Base-by-base conservation (phyloP, 2,888 invertebrate genomes). In the Plutella xylostella region DNA sequence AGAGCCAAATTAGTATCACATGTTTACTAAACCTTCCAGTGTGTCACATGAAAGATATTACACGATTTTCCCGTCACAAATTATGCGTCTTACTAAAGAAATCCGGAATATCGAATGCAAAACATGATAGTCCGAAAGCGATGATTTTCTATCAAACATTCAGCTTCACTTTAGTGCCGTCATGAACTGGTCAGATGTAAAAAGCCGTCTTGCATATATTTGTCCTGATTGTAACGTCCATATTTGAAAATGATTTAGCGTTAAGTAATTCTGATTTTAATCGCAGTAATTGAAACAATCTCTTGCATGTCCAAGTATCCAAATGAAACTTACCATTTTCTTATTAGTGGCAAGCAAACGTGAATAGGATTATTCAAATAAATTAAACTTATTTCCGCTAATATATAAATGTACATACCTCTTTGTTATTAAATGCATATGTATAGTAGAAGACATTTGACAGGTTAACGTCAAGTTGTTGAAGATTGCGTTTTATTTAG, bases 171-270 rank as follows among this genome's bases (percentile, higher is more conserved):
- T n/a, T n/a, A n/a, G n/a, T n/a, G n/a, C n/a, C n/a, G n/a, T n/a
- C n/a, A n/a, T n/a, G n/a, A n/a, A n/a, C 60, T 65, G 68, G 68
- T 65, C 72, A 69, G 45, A 56, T 65, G 55, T 61, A 61, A 59
- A 56, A 67, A 70, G 65, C 82, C 82, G 77, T 79, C 78, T 80
- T 71, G 64, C 69, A 61, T 79, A 72, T 68, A 28, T 67, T 72
- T 78, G 82, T 80, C 82, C 82, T 80, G 56, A 72, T 64, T 70
- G 54, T 78, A 74, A 80, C 82, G 82, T 83, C 82, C 82, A 82
- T 80, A 76, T 78, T 74, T 71, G 66, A 72, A 69, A 74, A 77
- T 77, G 68, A 73, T 78, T 79, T 76, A 80, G 80, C 70, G 54
- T 77, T 80, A 80, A 74, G 80, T 75, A 61, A 69, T 66, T 67